A percentile compares a stretch with the other conserved stretches of the same genome.
Evolutionary conservation across 2,113 vertebrate species (phyloP).

Genomic region (Seriola rivoliana): DNA sequence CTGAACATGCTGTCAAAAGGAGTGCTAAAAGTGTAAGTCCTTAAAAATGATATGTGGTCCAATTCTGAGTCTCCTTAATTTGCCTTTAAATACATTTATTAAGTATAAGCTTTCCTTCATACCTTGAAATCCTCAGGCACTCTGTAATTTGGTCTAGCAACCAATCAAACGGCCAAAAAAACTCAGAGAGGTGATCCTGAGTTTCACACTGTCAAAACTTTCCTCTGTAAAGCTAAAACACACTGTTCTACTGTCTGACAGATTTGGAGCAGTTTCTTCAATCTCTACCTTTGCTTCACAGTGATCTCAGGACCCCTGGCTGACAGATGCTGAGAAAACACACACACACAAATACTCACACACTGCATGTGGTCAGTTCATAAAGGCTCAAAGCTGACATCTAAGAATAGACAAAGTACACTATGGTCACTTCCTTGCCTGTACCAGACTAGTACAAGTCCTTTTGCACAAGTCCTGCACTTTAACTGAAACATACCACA

Average conservation of each 20-base stretch:
- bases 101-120: not conserved
- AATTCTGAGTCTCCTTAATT: not conserved
- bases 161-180: slow-evolving; percentile 6
- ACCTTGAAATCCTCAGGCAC: not conserved
- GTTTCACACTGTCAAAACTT: slow-evolving; percentile 26
- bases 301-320: slow-evolving; percentile 35
- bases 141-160: not conserved
- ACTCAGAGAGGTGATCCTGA: not conserved
- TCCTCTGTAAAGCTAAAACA: slow-evolving; percentile 39
- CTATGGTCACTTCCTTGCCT: not conserved
- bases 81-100: slow-evolving; percentile 8
- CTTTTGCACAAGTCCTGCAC: not conserved
- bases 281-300: slow-evolving; percentile 38
- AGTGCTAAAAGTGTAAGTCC: not conserved
- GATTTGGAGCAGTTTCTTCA: slow-evolving; percentile 70
- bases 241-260: slow-evolving; percentile 52
- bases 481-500: not conserved
- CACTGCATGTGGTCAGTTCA: slow-evolving; percentile 36
- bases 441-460: not conserved
- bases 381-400: slow-evolving; percentile 19
- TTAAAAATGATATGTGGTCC: not conserved
- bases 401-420: not conserved
- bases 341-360: slow-evolving; percentile 7
- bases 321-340: slow-evolving; percentile 36
- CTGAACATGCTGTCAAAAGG: not conserved